Evolutionary conservation across 2,888 invertebrate species (phyloP), one percentile per base, ranked within the genome.

Genomic region (Sisyra nigra): DNA sequence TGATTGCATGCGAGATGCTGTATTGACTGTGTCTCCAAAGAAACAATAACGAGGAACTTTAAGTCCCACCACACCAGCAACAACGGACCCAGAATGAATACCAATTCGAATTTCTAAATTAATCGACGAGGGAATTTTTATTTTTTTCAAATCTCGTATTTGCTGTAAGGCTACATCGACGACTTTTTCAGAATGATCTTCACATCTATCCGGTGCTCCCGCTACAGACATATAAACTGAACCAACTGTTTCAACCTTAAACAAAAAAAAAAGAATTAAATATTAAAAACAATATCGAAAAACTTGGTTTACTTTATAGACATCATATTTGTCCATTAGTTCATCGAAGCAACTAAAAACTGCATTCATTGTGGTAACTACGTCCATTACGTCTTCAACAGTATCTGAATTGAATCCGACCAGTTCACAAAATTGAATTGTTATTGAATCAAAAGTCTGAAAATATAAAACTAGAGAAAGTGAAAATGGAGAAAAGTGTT

Each of bases 161-260:
- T 91, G 75, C 47, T 81, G 77, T 10, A 91, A 62, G 0, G 87
- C 80, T 3, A 88, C 74, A 53, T 82, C 80, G 2, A 84, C 82
- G 10, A 86, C 78, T 48, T 82, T 74, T 46, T 74, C 70, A 0
- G 87, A 84, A 59, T 92, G 89, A 11, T 72, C 61, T 2, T 74
- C 70, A 34, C 76, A 73, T 35, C 74, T 65, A 55, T 89, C 86
- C 0, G 91, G 91, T 2, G 84, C 83, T 1, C 92, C 92, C 37
- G 88, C 85, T 4, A 88, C 91, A 30, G 86, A 77, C 91, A 92
- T 91, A 60, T 92, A 92, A 40, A 80, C 76, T 58, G 80, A 82
- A n/a, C 91, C 92, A 1, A 92, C 86, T 0, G 92, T 92, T 66
- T 92, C 92, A 45, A 92, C 91, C 87, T 86, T 55, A 33, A 53